Percentiles rank a stretch among this genome's conserved stretches.
These are phyloP conservation scores for Chymomyza costata DNA, from an alignment of 1,140 invertebrate genomes.

Conservation along the genomic window DNA sequence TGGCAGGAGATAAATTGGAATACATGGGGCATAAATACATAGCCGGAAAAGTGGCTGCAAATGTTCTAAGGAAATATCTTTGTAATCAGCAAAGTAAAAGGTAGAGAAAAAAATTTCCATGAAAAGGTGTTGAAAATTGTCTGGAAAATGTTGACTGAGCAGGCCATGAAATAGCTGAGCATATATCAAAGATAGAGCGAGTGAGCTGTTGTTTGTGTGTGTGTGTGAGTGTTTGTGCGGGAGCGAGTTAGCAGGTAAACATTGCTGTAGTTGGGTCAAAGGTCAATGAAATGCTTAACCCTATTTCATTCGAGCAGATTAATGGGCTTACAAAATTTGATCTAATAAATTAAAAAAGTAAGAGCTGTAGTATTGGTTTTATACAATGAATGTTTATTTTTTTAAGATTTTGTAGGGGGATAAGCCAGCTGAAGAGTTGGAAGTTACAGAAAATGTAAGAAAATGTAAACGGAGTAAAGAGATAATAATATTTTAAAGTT, in stretches of 20 bases:
- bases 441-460: too few relatives aligned
- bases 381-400: too few relatives aligned
- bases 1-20: conserved; percentile 25
- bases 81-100: background rate
- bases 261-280: conserved; percentile 40
- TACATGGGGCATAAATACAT: conserved; percentile 30
- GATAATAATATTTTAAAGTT: too few relatives aligned
- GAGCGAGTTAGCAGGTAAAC: background rate
- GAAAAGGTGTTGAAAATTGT: conserved; percentile 46
- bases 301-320: too few relatives aligned
- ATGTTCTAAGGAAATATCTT: conserved; percentile 2
- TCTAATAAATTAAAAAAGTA: too few relatives aligned
- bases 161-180: conserved; percentile 28
- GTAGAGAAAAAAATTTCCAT: conserved; percentile 33
- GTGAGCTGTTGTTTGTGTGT: conserved; percentile 9
- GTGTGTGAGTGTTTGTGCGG: conserved; percentile 7
- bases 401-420: too few relatives aligned
- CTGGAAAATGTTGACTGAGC: conserved; percentile 19
- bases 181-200: conserved; percentile 28
- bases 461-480: too few relatives aligned
- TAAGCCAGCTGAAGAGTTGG: too few relatives aligned
- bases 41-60: conserved; percentile 15
- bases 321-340: too few relatives aligned
- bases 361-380: too few relatives aligned
- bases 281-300: conserved; percentile 35